Evolutionary conservation across 35 echinoderm and acorn worm species (phyloP), one percentile per base, ranked within the genome.

Genomic region (Diadema setosum): DNA sequence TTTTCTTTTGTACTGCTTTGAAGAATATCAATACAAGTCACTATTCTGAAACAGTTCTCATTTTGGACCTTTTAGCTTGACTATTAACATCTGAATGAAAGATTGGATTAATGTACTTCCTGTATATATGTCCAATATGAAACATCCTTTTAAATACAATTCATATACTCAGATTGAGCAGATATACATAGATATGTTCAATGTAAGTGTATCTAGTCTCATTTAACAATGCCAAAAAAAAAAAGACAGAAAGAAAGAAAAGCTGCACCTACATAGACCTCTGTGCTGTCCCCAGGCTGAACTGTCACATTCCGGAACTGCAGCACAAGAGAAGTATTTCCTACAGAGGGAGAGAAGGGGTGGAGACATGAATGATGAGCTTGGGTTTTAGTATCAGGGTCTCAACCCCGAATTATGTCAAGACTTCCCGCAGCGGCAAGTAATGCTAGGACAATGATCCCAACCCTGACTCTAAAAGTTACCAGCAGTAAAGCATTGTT

Each of bases 261-360:
- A 24, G 49, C 82, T 37, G 82, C 87, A 24, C 75, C 82, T 37
- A 89, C 87, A 26, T 16, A 64, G 2, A 89, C 45, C 43, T 52
- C 73, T 82, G 46, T 89, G 21, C 74, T 39, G 37, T 32, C 41
- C 9, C 87, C 87, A 40, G 87, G 87, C n/a, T 42, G 24, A 2
- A 89, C 76, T n/a, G 46, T 40, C 64, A 23, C 20, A 57, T 82
- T 58, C 39, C 46, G 27, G 12, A 89, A 89, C 27, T 45, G 36
- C 4, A 89, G 73, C 75, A 23, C 42, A 3, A 89, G 75, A 37
- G 87, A 89, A 40, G 14, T 59, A 57, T 89, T 89, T 24, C 49
- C 87, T 89, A 65, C 32, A 33, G 49, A 76, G n/a, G 8, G 12
- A 58, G 20, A 82, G 3, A 48, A 70, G 44, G 34, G 39, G 12